Evolutionary conservation across 2,797 vertebrate genomes (phyloP).

Genomic region (Gastrophryne carolinensis): DNA sequence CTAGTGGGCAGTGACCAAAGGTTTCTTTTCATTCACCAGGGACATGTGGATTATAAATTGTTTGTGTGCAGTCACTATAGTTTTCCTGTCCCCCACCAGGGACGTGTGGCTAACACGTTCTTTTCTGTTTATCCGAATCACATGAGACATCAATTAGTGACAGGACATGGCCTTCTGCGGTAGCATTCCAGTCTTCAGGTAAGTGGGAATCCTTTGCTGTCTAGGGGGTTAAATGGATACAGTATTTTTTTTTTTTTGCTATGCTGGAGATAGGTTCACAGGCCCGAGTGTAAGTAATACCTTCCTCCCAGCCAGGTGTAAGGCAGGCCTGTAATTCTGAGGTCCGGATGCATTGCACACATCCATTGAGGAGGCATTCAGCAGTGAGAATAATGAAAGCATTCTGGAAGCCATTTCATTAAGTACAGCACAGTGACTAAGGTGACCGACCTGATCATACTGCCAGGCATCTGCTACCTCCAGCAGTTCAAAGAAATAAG

Average conservation of each 20-base stretch:
- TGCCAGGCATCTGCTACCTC: conserved; percentile 53
- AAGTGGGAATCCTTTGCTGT: not conserved
- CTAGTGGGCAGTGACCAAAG: no score
- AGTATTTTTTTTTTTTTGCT: conserved; percentile 10
- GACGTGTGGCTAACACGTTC: no score
- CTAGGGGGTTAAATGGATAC: conserved; percentile 20
- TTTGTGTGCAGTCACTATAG: no score
- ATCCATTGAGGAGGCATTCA: conserved; percentile 46
- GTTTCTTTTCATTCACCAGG: no score
- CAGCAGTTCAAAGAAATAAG: conserved; percentile 40
- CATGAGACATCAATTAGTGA: not conserved
- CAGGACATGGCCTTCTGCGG: not conserved
- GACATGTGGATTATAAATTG: no score
- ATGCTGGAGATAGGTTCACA: conserved; percentile 39
- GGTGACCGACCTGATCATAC: conserved; percentile 37
- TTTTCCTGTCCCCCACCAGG: no score
- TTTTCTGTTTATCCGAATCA: not conserved
- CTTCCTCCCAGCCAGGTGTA: conserved; percentile 40
- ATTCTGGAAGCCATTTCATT: conserved; percentile 49
- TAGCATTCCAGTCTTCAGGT: not conserved
- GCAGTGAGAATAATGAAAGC: conserved; percentile 47
- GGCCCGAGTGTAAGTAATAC: conserved; percentile 49
- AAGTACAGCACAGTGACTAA: conserved; percentile 42
- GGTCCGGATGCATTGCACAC: conserved; percentile 48
- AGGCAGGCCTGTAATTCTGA: conserved; percentile 49